phyloP scores from a whole-genome alignment of 2,888 invertebrate genomes.

The Zaprionus obscuricornis region DNA sequence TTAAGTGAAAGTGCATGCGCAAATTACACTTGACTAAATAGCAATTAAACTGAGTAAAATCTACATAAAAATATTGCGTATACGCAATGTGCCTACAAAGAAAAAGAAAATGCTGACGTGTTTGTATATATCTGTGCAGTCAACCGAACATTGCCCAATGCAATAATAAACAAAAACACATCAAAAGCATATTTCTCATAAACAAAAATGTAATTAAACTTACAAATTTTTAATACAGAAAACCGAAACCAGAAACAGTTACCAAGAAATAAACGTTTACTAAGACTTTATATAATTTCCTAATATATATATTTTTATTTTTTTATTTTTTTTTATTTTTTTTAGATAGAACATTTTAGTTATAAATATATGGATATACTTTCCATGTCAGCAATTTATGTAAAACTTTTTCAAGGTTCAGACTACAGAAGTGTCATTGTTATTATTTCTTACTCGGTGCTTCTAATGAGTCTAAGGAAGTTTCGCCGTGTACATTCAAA shows the following conservation, averaged over 20 bases:
- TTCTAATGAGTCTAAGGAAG: conserved; percentile 14
- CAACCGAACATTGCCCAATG: conserved; percentile 32
- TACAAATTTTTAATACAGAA: background rate
- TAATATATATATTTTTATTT: too few species aligned
- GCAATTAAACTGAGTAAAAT: conserved; percentile 49
- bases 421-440: conserved; percentile 53
- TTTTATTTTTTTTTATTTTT: too few species aligned
- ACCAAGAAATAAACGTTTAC: conserved; percentile 5
- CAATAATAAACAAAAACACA: conserved; percentile 28
- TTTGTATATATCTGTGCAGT: conserved; percentile 35
- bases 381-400: conserved; percentile 27
- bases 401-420: conserved; percentile 35
- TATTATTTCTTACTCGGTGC: conserved; percentile 26
- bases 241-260: background rate
- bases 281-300: background rate
- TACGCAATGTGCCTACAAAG: conserved; percentile 39
- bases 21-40: conserved; percentile 67
- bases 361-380: conserved; percentile 31
- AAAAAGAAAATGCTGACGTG: conserved; percentile 13
- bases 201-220: conserved; percentile 30
- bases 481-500: conserved; percentile 32
- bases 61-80: conserved; percentile 40
- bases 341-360: conserved; percentile 38
- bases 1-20: conserved; percentile 40
- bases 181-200: conserved; percentile 30